Evolutionary conservation across 2,888 invertebrate species (phyloP), one percentile per base, ranked within the genome.

Genomic region (Conomelus anceps): DNA sequence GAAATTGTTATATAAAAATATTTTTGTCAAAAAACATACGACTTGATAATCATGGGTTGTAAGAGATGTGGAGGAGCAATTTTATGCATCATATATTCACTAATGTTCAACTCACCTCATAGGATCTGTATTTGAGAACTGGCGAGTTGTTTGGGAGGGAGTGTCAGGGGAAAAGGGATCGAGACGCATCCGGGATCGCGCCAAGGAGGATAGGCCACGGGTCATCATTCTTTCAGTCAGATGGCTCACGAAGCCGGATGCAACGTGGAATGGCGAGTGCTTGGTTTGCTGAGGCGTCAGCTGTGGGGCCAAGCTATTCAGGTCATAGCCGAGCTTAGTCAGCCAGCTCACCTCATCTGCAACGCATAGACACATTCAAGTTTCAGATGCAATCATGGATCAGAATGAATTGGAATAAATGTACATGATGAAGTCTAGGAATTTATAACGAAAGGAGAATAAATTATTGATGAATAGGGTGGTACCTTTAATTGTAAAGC

Each of bases 341-440:
- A 99, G 94, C 98, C 98, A 98, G 89, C 96, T 96, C 91, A 97
- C 94, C 92, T 98, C 97, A 94, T 98, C 98, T 97, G 94, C 0
- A 94, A 94, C 92, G 22, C 6, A 29, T n/a, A n/a, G n/a, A n/a
- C n/a, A 63, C n/a, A 3, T n/a, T n/a, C 63, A 3, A 63, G 13
- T n/a, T 13, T 17, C 17, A 34, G 34, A 34, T 9, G n/a, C 7
- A 63, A 63, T 4, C 13, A n/a, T 63, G 1, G 13, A n/a, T n/a
- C 1, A n/a, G n/a, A 13, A 3, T 13, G 4, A n/a, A 63, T 1
- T 17, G 17, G 13, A 34, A 9, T 1, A 34, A 9, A 34, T 1
- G 34, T 34, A 34, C 34, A 34, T 1, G 17, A 34, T 17, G 34
- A 34, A 1, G 34, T 34, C 1, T 11, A 34, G 34, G 34, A 17